Conservation (phyloP, 1,140 invertebrate species). For the Drosophila neocordata region DNA sequence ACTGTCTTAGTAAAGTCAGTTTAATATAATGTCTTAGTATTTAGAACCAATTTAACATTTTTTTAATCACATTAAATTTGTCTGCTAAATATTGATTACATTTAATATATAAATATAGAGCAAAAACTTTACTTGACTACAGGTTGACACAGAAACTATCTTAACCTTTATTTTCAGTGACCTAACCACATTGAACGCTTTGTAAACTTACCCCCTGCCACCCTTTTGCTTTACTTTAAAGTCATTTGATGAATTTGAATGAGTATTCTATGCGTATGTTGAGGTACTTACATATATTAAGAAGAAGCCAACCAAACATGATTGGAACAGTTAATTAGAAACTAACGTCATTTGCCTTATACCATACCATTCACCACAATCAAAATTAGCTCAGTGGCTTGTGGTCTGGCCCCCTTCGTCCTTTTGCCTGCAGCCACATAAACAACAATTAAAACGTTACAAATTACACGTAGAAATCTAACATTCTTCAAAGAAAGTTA, state of each 20-base stretch:
- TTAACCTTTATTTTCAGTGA: not conserved
- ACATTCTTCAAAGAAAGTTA: constrained; percentile 43
- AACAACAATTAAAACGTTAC: constrained; percentile 78
- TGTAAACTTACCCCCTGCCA: not conserved
- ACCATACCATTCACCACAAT: constrained; percentile 54
- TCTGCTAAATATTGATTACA: too few relatives aligned
- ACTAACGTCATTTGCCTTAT: constrained; percentile 51
- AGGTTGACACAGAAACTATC: not conserved
- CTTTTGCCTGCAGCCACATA: constrained; percentile 42
- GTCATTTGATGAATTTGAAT: not conserved
- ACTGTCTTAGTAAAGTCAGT: too few relatives aligned
- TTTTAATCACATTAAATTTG: too few relatives aligned
- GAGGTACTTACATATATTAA: not conserved
- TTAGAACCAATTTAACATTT: too few relatives aligned
- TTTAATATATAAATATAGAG: too few relatives aligned
- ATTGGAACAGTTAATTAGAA: constrained; percentile 71
- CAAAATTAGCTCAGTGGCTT: constrained; percentile 58
- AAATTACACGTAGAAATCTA: constrained; percentile 60
- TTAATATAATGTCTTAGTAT: too few relatives aligned
- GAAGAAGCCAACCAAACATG: constrained; percentile 31
- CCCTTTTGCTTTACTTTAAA: not conserved
- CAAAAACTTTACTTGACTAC: not conserved
- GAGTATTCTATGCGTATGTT: not conserved
- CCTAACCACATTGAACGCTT: not conserved
- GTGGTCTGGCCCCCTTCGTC: constrained; percentile 29